Conservation (phyloP, 2,113 vertebrate genomes). For the Rhinolophus sinicus region DNA sequence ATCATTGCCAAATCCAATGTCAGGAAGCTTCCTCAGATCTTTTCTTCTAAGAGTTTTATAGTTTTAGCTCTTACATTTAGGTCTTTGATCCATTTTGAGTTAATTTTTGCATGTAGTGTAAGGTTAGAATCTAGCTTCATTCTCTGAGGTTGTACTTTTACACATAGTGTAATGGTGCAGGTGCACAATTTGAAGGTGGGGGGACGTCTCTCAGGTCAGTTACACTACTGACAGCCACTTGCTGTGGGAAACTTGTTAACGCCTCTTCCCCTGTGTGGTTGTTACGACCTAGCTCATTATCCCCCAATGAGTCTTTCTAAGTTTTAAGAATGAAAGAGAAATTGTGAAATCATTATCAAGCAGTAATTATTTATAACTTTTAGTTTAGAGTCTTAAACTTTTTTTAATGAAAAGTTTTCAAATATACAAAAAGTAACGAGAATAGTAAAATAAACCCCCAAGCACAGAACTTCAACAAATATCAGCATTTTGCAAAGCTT, state of each 20-base stretch:
- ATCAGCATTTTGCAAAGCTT: background rate
- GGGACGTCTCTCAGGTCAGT: background rate
- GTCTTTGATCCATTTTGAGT: background rate
- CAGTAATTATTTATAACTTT: slow-evolving; percentile 21
- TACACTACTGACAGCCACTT: background rate
- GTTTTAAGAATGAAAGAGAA: slow-evolving; percentile 26
- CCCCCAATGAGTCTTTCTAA: background rate
- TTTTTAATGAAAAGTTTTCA: slow-evolving; percentile 22
- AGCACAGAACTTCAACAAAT: background rate
- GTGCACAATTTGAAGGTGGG: background rate
- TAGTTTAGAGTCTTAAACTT: slow-evolving; percentile 6
- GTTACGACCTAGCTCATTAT: background rate
- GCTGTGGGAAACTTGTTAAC: background rate
- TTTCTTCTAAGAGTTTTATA: slow-evolving; percentile 26
- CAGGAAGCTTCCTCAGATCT: background rate
- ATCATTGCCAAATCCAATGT: background rate
- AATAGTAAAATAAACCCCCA: background rate
- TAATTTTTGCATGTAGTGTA: background rate
- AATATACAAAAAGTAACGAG: background rate
- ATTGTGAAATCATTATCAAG: slow-evolving; percentile 2
- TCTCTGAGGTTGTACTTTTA: background rate
- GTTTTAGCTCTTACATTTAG: background rate
- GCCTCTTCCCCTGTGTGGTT: background rate
- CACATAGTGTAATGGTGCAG: background rate
- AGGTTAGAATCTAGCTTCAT: background rate